These are phyloP conservation scores for Ceratosolen solmsi DNA, from an alignment of 1,140 invertebrate species.

Conservation along the genomic window DNA sequence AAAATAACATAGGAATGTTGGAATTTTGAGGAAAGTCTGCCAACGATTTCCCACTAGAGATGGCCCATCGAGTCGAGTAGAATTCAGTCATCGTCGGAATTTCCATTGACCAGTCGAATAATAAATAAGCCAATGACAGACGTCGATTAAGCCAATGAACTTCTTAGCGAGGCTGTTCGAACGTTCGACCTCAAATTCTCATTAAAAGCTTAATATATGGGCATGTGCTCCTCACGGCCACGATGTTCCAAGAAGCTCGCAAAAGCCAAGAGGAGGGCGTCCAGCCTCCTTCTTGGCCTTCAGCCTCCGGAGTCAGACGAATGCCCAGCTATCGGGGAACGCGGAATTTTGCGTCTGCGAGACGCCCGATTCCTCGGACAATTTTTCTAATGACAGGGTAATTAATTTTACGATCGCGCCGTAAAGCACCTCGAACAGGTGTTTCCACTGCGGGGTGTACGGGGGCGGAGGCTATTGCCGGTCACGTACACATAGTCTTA, in stretches of 20 bases:
- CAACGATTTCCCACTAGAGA: too few relatives aligned
- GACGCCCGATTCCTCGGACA: conserved; percentile 14
- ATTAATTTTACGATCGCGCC: conserved; percentile 65
- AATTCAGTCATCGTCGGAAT: too few relatives aligned
- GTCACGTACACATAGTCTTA: background rate
- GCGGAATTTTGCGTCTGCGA: conserved; percentile 29
- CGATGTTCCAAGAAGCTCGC: conserved; percentile 22
- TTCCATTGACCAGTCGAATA: too few relatives aligned
- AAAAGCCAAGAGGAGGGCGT: background rate
- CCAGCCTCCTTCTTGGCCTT: background rate
- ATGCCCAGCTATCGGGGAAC: background rate
- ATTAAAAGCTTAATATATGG: background rate
- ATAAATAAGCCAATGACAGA: too few relatives aligned
- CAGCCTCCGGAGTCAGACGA: background rate
- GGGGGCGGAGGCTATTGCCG: background rate
- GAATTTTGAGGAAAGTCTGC: too few relatives aligned
- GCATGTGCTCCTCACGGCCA: too few relatives aligned
- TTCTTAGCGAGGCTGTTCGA: too few relatives aligned
- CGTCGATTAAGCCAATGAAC: too few relatives aligned
- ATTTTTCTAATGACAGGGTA: conserved; percentile 66
- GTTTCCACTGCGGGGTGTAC: conserved; percentile 53
- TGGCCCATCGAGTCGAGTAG: too few relatives aligned
- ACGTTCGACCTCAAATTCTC: too few relatives aligned
- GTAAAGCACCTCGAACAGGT: conserved; percentile 65
- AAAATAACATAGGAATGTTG: too few relatives aligned